Evolutionary conservation across 1,140 invertebrate genomes (phyloP).

Genomic region (Caenorhabditis remanei): DNA sequence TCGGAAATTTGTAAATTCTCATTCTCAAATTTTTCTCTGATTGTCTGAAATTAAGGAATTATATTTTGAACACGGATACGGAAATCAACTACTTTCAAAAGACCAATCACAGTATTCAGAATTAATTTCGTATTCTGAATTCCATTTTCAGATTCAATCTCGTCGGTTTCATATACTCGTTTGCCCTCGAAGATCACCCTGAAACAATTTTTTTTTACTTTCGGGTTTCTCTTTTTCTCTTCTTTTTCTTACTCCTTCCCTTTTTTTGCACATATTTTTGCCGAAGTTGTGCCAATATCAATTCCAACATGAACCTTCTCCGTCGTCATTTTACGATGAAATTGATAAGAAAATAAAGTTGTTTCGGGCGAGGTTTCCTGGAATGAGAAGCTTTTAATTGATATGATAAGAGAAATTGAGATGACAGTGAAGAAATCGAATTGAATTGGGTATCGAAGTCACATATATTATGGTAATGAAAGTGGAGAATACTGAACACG

Average conservation of each 20-base stretch:
- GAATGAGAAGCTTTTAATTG: slow-evolving; percentile 36
- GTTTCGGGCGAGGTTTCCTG: slow-evolving; percentile 38
- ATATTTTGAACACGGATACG: background rate
- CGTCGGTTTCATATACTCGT: background rate
- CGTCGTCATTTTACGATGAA: background rate
- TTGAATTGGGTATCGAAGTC: background rate
- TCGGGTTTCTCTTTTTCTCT: background rate
- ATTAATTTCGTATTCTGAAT: slow-evolving; percentile 15
- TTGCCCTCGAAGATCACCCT: background rate
- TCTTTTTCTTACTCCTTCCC: slow-evolving; percentile 33
- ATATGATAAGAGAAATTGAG: slow-evolving; percentile 27
- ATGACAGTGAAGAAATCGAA: background rate
- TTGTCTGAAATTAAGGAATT: background rate
- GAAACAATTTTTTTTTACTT: background rate
- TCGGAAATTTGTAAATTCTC: background rate
- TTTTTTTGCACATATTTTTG: slow-evolving; percentile 55
- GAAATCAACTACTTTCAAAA: background rate
- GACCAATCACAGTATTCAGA: background rate
- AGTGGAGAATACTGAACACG: background rate
- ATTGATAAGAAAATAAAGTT: background rate
- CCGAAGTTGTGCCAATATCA: slow-evolving; percentile 63
- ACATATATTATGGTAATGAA: background rate
- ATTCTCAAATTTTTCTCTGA: background rate
- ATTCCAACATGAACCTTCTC: slow-evolving; percentile 52
- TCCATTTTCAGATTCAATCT: background rate